Percentiles rank a stretch among this genome's conserved stretches.
phyloP scores from a whole-genome alignment of 2,888 invertebrate genomes.

The Ernsta delagoae region DNA sequence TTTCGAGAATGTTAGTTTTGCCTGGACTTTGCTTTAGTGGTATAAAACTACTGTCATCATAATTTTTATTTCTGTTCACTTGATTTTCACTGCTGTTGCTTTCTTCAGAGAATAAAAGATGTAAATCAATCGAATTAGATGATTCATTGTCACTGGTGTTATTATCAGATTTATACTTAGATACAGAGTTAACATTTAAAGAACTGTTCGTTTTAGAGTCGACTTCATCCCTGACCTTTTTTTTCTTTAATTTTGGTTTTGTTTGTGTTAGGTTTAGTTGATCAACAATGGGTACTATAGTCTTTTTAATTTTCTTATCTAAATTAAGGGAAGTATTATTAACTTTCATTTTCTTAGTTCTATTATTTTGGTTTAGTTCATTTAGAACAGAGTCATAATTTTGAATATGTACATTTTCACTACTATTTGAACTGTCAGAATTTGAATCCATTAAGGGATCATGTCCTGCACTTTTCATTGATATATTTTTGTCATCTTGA shows the following conservation, averaged over 20 bases:
- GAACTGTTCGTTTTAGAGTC: constrained; percentile 27
- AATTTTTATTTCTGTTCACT: constrained; percentile 38
- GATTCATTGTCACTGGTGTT: constrained; percentile 49
- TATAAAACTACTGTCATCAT: constrained; percentile 52
- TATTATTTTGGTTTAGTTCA: constrained; percentile 57
- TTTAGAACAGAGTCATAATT: constrained; percentile 69
- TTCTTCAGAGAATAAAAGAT: constrained; percentile 70
- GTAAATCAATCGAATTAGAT: constrained; percentile 69
- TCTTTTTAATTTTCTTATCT: constrained; percentile 57
- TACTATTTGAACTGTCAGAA: constrained; percentile 55
- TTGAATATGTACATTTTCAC: constrained; percentile 69
- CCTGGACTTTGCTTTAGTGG: constrained; percentile 62
- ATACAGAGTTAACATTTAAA: constrained; percentile 1
- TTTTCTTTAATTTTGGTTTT: constrained; percentile 48
- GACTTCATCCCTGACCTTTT: constrained; percentile 25
- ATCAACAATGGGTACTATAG: constrained; percentile 61
- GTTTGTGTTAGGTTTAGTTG: constrained; percentile 68
- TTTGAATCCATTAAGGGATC: constrained; percentile 64
- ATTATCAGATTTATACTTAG: constrained; percentile 36
- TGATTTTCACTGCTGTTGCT: constrained; percentile 60
- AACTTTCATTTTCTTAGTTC: constrained; percentile 49
- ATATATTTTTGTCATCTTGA: constrained; percentile 48
- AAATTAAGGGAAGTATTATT: constrained; percentile 63
- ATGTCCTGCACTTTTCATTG: constrained; percentile 53
- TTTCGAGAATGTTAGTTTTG: constrained; percentile 57